Evolutionary conservation across 2,113 vertebrate species (phyloP), one percentile per base, ranked within the genome.

Genomic region (Calypte anna): DNA sequence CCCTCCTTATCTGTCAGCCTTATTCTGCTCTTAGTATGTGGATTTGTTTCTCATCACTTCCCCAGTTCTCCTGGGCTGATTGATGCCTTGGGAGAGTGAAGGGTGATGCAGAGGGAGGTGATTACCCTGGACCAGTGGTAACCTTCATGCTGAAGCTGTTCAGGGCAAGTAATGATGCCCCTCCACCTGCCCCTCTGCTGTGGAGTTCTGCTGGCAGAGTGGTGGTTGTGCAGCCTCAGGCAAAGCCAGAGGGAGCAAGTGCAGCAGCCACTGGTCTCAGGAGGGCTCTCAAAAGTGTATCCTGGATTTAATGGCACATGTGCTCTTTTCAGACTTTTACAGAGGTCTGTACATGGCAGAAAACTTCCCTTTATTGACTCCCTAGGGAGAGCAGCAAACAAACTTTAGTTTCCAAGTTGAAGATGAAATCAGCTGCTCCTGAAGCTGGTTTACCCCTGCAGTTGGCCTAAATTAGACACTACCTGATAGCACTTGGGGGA

Each of bases 201-300:
- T 82, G 76, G 91, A 70, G 85, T 95, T 94, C 64, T 33, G 44
- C 81, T 57, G 79, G 75, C 82, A 69, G 73, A 74, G 63, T 14
- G 31, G 59, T 72, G 15, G 25, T 82, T 82, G 59, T 23, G 10
- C 59, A 92, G 91, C 94, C 94, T 74, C 63, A 84, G 92, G 94
- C 91, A 88, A 91, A 93, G 86, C 96, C 87, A 31, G 79, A 90
- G 86, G 93, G 88, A 94, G 75, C 55, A 54, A 91, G 67, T n/a
- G 59, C 59, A 97, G 63, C 89, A 66, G 59, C 77, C 50, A 5
- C 48, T 36, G 38, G 58, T 91, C 74, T 79, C 85, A 7, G 63
- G 77, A 94, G 88, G 48, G 51, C 31, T 96, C 51, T 90, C 88
- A 90, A 36, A 86, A 78, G 51, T 11, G 12, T 80, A 24, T 50